Base-by-base conservation (phyloP, 1,140 invertebrate species). In the Aplysia californica region DNA sequence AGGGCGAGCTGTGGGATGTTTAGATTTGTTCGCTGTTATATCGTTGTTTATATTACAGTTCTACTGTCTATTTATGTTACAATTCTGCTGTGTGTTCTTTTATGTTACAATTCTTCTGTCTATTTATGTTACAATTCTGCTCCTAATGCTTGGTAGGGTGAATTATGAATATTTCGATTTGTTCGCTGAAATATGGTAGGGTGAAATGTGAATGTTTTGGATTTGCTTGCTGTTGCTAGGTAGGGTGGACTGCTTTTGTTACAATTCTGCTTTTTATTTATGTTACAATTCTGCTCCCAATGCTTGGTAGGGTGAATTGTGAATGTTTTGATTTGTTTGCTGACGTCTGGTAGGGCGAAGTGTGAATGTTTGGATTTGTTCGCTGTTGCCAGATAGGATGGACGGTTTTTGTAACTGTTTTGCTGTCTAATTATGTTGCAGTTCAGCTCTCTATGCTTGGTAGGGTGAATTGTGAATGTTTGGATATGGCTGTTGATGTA, bases 341-440 rank as follows among this genome's bases (percentile, higher is more conserved):
- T n/a, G n/a, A n/a, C n/a, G n/a, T n/a, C n/a, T n/a, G 72, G 78
- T 79, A 5, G 36, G 68, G 26, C n/a, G 3, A 55, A 0, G 3
- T 39, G 20, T 44, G 35, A 20, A n/a, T 26, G 3, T 21, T 3
- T 59, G 10, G n/a, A 23, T 59, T 5, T 2, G 2, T 29, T 73
- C 4, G 18, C 31, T 21, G 31, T 61, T 66, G 1, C 6, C 2
- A 33, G 5, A 44, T 18, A 29, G 26, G 21, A 39, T 74, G 6
- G n/a, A 15, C 36, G 21, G 31, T 66, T 10, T 15, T 15, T 15
- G 44, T n/a, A 50, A 50, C 44, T 15, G 10, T 50, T 50, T 38
- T 21, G 20, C 23, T 15, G n/a, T 33, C 36, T 35, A 33, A 33
- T 10, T 15, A 50, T 15, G 44, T n/a, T 15, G n/a, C 44, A 50